Percentiles rank a stretch among this genome's conserved stretches.
Evolutionary conservation across 2,888 invertebrate genomes (phyloP).

Genomic region (Galeopsomyia nigrocyanea): DNA sequence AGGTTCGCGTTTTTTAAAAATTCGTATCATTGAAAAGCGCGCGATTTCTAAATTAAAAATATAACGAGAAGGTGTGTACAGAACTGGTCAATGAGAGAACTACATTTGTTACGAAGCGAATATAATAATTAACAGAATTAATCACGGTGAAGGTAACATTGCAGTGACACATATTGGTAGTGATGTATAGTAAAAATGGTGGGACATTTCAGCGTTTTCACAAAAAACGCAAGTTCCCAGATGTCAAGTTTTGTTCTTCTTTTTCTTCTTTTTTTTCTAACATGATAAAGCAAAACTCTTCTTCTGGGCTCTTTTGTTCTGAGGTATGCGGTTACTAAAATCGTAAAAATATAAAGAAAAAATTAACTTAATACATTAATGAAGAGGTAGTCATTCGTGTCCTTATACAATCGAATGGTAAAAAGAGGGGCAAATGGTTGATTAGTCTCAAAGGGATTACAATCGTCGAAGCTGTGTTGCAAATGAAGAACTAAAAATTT

Average conservation of each 20-base stretch:
- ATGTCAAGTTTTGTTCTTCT: background rate
- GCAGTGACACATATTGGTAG: slow-evolving; percentile 42
- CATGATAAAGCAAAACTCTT: slow-evolving; percentile 28
- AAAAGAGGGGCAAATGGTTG: slow-evolving; percentile 27
- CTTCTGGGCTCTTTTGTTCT: slow-evolving; percentile 58
- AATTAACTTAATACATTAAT: slow-evolving; percentile 64
- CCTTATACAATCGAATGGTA: slow-evolving; percentile 44
- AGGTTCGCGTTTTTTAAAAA: slow-evolving; percentile 12
- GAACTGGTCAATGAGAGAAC: slow-evolving; percentile 48
- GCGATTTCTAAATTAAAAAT: slow-evolving; percentile 35
- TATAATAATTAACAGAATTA: slow-evolving; percentile 45
- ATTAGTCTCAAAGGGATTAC: slow-evolving; percentile 39
- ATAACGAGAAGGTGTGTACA: slow-evolving; percentile 48
- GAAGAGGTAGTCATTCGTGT: slow-evolving; percentile 64
- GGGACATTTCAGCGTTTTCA: slow-evolving; percentile 44
- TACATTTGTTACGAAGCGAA: slow-evolving; percentile 32
- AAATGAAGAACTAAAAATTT: slow-evolving; percentile 35
- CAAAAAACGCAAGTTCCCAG: slow-evolving; percentile 35
- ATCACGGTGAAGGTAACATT: slow-evolving; percentile 49
- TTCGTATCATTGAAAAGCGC: slow-evolving; percentile 26
- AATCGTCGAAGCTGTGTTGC: slow-evolving; percentile 33
- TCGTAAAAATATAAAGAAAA: slow-evolving; percentile 66
- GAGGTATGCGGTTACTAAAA: slow-evolving; percentile 68
- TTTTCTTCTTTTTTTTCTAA: background rate
- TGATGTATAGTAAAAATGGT: slow-evolving; percentile 42